These are phyloP conservation scores for Sanderia malayensis DNA, from an alignment of 30 jellyfish, hydroid and myxozoan genomes.

Conservation along the genomic window DNA sequence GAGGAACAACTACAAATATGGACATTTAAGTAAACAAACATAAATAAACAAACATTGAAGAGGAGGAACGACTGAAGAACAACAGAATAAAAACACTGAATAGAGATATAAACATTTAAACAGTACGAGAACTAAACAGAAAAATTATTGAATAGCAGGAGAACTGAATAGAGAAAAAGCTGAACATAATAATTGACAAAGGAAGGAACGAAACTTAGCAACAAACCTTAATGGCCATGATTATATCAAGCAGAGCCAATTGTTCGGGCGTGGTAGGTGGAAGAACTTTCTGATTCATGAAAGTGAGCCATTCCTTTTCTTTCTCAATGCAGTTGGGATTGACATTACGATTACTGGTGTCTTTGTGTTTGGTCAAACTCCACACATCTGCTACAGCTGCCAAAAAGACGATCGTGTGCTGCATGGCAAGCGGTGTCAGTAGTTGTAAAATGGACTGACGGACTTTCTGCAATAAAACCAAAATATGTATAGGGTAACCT, in stretches of 20 bases:
- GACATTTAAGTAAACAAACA: too few relatives aligned
- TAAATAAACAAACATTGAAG: too few relatives aligned
- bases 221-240: constrained; percentile 73
- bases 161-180: too few relatives aligned
- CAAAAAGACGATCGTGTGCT: constrained; percentile 84
- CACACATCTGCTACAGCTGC: constrained; percentile 97
- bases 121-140: too few relatives aligned
- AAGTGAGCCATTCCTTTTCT: constrained; percentile 74
- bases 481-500: too few relatives aligned
- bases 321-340: constrained; percentile 5
- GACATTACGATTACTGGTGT: background rate
- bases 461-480: constrained; percentile 48
- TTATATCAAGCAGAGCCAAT: constrained; percentile 57
- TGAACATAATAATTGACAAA: too few relatives aligned
- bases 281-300: constrained; percentile 51
- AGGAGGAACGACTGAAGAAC: too few relatives aligned
- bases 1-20: too few relatives aligned
- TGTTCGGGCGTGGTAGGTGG: constrained; percentile 69
- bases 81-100: too few relatives aligned
- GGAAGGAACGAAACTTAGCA: background rate
- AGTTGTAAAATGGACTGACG: constrained; percentile 84
- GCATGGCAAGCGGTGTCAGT: constrained; percentile 91
- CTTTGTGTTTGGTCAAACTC: constrained; percentile 42
- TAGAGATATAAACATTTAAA: too few relatives aligned
- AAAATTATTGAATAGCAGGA: too few relatives aligned